Conservation (phyloP, 1,140 invertebrate genomes). For the Leptopilina boulardi region DNA sequence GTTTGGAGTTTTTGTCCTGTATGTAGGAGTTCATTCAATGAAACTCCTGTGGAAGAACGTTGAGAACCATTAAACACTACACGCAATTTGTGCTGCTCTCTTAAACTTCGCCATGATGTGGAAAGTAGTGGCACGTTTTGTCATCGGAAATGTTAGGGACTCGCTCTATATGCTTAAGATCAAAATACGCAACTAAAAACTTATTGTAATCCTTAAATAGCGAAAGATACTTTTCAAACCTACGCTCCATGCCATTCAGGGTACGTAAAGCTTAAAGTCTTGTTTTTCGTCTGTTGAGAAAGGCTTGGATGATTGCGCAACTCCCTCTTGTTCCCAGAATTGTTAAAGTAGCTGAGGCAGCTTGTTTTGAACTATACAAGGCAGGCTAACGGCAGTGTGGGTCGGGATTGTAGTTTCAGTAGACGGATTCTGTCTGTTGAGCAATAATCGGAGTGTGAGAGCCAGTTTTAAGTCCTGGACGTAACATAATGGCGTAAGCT, state of each 20-base stretch:
- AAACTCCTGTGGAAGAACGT: neutral
- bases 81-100: neutral
- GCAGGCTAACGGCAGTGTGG: neutral
- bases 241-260: neutral
- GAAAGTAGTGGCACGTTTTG: neutral
- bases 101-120: neutral
- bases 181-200: neutral
- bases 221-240: neutral
- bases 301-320: neutral
- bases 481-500: neutral
- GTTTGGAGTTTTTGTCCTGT: too few species aligned
- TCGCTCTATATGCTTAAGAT: neutral
- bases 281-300: neutral
- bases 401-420: neutral
- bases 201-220: neutral
- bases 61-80: constrained; percentile 1
- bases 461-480: neutral
- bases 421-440: constrained; percentile 49
- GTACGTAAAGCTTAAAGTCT: neutral
- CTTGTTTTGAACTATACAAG: neutral
- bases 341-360: neutral
- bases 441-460: constrained; percentile 44
- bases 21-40: too few species aligned
- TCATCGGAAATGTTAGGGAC: neutral
- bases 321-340: neutral